Conservation (phyloP, 2,888 invertebrate species). For the Trachelus stipa region DNA sequence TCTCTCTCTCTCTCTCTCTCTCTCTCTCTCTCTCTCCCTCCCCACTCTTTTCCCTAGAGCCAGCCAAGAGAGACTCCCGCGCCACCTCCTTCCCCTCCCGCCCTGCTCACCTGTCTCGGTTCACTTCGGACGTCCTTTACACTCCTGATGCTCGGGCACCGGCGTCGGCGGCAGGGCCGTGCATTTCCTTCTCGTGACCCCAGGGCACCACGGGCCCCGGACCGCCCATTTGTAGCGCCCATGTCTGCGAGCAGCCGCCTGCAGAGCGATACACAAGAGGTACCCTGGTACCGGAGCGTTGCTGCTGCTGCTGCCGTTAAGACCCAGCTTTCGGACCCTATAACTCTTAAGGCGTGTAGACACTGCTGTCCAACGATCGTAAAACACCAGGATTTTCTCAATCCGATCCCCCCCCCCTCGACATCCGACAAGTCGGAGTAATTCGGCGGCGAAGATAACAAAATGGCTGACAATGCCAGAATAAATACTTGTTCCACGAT, state of each 20-base stretch:
- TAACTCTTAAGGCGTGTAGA: constrained; percentile 11
- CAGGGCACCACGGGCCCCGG: constrained; percentile 56
- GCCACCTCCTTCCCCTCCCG: constrained; percentile 25
- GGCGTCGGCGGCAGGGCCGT: constrained; percentile 42
- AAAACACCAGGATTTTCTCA: constrained; percentile 42
- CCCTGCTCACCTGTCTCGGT: constrained; percentile 28
- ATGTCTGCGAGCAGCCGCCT: constrained; percentile 61
- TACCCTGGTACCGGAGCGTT: constrained; percentile 31
- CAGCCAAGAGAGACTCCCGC: constrained; percentile 10
- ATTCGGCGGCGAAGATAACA: not conserved
- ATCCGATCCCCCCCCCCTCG: not conserved
- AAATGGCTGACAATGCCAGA: not conserved
- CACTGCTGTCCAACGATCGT: constrained; percentile 32
- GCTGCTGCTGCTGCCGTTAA: constrained; percentile 25
- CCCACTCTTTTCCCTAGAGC: constrained; percentile 3
- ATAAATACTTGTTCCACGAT: not conserved
- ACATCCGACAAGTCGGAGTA: not conserved
- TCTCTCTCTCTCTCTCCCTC: constrained; percentile 17
- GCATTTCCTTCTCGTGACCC: constrained; percentile 56
- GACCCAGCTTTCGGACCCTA: constrained; percentile 22
- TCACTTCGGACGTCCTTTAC: constrained; percentile 31
- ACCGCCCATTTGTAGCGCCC: constrained; percentile 64
- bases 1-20: constrained; percentile 23
- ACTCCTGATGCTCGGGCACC: constrained; percentile 36
- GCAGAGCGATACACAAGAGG: constrained; percentile 49